Evolutionary conservation across 35 echinoderm and acorn worm genomes (phyloP).

Genomic region (Lytechinus variegatus): DNA sequence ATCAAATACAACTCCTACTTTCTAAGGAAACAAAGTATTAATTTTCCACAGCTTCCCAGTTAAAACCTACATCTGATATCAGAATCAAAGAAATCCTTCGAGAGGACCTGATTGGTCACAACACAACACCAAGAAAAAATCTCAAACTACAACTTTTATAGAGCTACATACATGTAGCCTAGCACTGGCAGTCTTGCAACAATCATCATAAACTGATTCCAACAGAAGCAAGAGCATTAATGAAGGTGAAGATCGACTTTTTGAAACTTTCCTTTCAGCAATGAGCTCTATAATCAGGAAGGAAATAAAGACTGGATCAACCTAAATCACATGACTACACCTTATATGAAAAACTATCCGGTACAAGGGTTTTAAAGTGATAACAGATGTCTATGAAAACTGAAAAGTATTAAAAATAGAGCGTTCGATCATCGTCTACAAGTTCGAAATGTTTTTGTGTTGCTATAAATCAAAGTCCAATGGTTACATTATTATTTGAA

Average conservation of each 20-base stretch:
- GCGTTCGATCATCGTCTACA: background rate
- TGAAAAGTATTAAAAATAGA: background rate
- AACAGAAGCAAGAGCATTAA: background rate
- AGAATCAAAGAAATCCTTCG: no score
- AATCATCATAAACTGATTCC: background rate
- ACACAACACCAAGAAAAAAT: no score
- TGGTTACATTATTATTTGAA: background rate
- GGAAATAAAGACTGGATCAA: background rate
- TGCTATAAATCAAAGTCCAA: background rate
- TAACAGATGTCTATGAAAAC: background rate
- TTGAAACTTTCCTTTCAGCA: background rate
- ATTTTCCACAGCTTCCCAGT: background rate
- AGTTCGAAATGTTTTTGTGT: background rate
- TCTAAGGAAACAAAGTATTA: background rate
- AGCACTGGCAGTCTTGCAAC: background rate
- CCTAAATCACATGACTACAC: background rate
- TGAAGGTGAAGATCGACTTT: background rate
- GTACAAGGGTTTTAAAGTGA: background rate
- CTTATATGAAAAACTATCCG: background rate
- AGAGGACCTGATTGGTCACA: no score
- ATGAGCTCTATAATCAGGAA: background rate
- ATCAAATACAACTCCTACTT: background rate
- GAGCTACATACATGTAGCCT: no score
- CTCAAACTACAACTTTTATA: no score
- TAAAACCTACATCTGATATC: background rate